phyloP scores from a whole-genome alignment of 2,797 vertebrate genomes.

The Mionectes olivaceus region DNA sequence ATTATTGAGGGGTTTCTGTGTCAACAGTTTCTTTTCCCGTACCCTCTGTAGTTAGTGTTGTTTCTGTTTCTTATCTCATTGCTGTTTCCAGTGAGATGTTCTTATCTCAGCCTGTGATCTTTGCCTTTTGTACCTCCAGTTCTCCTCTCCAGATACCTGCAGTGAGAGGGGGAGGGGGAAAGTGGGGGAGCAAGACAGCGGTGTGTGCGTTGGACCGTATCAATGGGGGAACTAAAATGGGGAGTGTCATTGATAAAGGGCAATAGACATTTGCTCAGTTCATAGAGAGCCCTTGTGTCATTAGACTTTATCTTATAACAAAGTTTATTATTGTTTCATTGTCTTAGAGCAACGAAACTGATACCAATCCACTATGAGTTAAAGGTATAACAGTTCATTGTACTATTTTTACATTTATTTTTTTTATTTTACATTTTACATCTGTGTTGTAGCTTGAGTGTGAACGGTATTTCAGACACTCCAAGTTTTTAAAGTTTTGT shows the following conservation, averaged over 20 bases:
- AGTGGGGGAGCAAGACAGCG: background rate
- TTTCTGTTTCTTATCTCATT: background rate
- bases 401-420: background rate
- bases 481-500: background rate
- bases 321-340: background rate
- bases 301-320: background rate
- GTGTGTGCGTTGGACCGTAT: background rate
- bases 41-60: accelerated
- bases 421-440: no score
- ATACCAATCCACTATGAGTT: background rate
- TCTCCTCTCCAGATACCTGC: background rate
- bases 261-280: background rate
- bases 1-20: accelerated
- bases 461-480: background rate
- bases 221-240: no score
- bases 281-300: background rate
- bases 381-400: background rate
- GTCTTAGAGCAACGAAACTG: background rate
- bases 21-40: accelerated
- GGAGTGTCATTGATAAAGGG: no score
- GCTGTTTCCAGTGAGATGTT: background rate
- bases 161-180: background rate
- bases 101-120: background rate
- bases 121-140: background rate
- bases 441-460: background rate